These are phyloP conservation scores for Centruroides vittatus DNA, from an alignment of 1,140 invertebrate species.

Conservation along the genomic window DNA sequence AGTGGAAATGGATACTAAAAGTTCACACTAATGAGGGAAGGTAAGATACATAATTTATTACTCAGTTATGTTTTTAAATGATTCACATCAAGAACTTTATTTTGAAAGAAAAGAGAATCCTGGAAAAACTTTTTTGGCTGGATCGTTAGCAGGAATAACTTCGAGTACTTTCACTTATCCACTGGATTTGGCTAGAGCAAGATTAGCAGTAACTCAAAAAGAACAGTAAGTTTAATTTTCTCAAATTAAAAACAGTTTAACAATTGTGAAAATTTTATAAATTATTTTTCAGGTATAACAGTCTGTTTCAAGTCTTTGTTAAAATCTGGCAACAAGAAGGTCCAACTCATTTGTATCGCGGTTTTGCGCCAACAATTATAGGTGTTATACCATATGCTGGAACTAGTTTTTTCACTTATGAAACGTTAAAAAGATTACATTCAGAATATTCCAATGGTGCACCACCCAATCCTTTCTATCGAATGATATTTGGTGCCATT, in stretches of 20 bases:
- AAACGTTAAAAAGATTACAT: constrained; percentile 57
- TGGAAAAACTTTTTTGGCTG: constrained; percentile 57
- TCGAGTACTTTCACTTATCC: constrained; percentile 91
- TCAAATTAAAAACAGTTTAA: too few relatives aligned
- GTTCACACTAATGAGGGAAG: constrained; percentile 11
- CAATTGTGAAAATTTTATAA: neutral
- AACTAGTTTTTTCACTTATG: constrained; percentile 93
- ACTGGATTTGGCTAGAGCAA: constrained; percentile 85
- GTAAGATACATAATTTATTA: neutral
- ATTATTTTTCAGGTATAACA: constrained; percentile 29
- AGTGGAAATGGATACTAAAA: constrained; percentile 29
- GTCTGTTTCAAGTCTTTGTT: constrained; percentile 53
- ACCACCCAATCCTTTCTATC: constrained; percentile 22
- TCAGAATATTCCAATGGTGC: constrained; percentile 9
- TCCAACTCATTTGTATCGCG: constrained; percentile 59
- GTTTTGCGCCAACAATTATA: constrained; percentile 76
- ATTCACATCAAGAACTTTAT: neutral
- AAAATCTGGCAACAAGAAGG: constrained; percentile 72
- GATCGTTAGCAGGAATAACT: constrained; percentile 83
- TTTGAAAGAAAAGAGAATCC: constrained; percentile 19
- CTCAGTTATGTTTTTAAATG: neutral
- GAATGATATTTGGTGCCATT: constrained; percentile 67
- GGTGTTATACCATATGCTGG: constrained; percentile 96
- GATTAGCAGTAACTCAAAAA: constrained; percentile 88
- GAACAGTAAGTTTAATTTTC: constrained; percentile 37